Evolutionary conservation across 2,113 vertebrate genomes (phyloP), one percentile per base, ranked within the genome.

Genomic region (Forbesichthys papilliferus): DNA sequence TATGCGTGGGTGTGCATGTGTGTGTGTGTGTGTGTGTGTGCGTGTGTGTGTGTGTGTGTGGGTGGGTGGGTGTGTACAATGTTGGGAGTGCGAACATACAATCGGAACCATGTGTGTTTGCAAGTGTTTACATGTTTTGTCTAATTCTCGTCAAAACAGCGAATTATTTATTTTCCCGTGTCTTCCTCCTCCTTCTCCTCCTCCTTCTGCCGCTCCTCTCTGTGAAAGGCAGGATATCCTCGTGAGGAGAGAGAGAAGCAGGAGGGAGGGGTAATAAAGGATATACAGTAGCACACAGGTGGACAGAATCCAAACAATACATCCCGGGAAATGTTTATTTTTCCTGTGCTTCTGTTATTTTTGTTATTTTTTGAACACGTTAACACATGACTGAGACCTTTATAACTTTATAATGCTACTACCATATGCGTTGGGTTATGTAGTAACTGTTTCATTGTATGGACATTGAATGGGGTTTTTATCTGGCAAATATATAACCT

Each of bases 221-320:
- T 42, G 71, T 63, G 48, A 71, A 77, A 82, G 74, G 80, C 77
- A 85, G 87, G 87, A 89, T 85, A 78, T 90, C 87, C 86, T 85
- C 51, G 53, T 77, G 71, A 70, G 79, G 71, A 72, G 52, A 63
- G 72, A 78, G 16, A 46, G 67, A 14, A 47, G 6, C 11, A 36
- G 64, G 36, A n/a, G 63, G 48, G 14, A 11, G 57, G 71, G 72
- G 53, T 48, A 1, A 5, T 62, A 59, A 72, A 33, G 49, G 58
- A 61, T 66, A 27, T 27, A 27, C 2, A 3, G 52, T 60, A 33
- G 68, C 71, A 79, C 71, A 65, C 80, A 86, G 83, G 73, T 86
- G 86, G 63, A 13, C 48, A 13, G 73, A 58, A 53, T 75, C 71
- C 67, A 69, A 56, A 73, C 71, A 65, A 46, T 52, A 5, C 57